phyloP scores from a whole-genome alignment of 1,140 invertebrate genomes.

The Zaprionus tsacasi region DNA sequence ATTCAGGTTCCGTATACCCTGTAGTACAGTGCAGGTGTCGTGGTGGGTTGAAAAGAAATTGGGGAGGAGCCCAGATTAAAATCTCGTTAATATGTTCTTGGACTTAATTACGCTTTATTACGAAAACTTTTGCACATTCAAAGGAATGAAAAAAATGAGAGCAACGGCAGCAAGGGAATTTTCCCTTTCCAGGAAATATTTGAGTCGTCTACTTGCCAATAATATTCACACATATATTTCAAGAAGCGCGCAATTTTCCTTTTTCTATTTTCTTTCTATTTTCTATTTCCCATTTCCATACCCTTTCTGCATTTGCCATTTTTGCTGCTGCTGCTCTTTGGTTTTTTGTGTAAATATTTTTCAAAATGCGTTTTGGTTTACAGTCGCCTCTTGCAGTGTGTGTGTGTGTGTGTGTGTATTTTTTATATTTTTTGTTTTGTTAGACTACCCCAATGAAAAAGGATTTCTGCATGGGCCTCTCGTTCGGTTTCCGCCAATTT shows the following conservation, averaged over 20 bases:
- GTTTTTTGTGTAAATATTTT: conserved; percentile 68
- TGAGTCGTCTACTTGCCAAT: conserved; percentile 12
- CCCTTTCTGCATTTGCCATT: conserved; percentile 36
- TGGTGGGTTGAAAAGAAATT: neutral
- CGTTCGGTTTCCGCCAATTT: conserved; percentile 69
- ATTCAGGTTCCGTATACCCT: conserved; percentile 34
- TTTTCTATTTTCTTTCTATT: neutral
- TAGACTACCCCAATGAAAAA: conserved; percentile 62
- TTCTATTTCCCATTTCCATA: conserved; percentile 24
- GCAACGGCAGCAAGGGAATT: neutral
- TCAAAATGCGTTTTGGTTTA: conserved; percentile 76
- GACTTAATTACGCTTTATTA: conserved; percentile 4
- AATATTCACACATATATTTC: conserved; percentile 18
- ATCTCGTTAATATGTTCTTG: conserved; percentile 3
- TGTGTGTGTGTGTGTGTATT: neutral
- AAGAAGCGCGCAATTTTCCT: conserved; percentile 19
- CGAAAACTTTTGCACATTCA: neutral
- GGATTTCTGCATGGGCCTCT: conserved; percentile 61
- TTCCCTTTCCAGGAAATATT: conserved; percentile 23
- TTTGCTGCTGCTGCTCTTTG: conserved; percentile 46
- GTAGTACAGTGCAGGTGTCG: conserved; percentile 19
- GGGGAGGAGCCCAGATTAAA: neutral
- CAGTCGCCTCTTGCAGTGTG: conserved; percentile 24
- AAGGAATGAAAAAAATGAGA: neutral
- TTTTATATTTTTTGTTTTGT: conserved; percentile 46